These are phyloP conservation scores for Penaeus monodon DNA, from an alignment of 2,888 invertebrate genomes.

Conservation along the genomic window DNA sequence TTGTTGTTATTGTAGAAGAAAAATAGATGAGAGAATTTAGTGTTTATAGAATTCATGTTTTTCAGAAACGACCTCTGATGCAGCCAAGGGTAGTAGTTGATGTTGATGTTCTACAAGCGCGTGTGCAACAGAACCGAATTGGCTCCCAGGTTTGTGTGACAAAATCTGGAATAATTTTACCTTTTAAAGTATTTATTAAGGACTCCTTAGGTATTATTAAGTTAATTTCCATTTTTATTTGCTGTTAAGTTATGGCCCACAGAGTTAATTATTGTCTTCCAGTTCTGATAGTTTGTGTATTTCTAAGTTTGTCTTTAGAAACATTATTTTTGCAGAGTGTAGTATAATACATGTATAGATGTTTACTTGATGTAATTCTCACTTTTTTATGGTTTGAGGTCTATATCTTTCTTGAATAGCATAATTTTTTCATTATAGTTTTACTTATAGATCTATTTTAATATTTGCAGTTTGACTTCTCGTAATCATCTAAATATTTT, in stretches of 20 bases:
- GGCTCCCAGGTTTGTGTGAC: slow-evolving; percentile 19
- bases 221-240: neutral
- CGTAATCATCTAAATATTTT: neutral
- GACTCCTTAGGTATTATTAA: too few species aligned
- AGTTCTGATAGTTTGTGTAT: neutral
- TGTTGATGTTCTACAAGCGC: slow-evolving; percentile 57
- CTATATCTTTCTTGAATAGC: too few species aligned
- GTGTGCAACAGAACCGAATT: slow-evolving; percentile 43
- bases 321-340: neutral
- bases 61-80: slow-evolving; percentile 54
- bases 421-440: too few species aligned
- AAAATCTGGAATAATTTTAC: neutral
- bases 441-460: too few species aligned
- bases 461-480: neutral
- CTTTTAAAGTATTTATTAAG: too few species aligned
- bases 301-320: neutral
- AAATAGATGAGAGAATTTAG: neutral
- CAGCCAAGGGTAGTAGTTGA: slow-evolving; percentile 48
- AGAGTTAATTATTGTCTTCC: neutral
- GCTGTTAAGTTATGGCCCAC: neutral
- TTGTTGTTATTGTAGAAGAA: neutral
- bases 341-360: too few species aligned
- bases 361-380: too few species aligned
- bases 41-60: slow-evolving; percentile 20
- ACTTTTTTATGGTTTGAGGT: too few species aligned